These are phyloP conservation scores for Cynocephalus volans DNA, from an alignment of 2,113 vertebrate species.

Conservation along the genomic window DNA sequence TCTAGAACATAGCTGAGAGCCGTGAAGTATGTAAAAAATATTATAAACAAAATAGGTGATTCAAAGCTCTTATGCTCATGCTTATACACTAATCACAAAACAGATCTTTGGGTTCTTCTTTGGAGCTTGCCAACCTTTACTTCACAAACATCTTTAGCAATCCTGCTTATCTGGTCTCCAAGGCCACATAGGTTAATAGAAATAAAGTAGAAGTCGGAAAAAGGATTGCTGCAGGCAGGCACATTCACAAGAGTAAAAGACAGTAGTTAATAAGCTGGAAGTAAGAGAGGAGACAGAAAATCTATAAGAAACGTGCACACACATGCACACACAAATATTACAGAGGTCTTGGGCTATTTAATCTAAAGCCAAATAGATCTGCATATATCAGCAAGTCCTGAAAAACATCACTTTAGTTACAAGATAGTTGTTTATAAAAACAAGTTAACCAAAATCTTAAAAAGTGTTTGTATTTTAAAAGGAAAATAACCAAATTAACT, in stretches of 20 bases:
- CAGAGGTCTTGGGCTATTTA: not conserved
- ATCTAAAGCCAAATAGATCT: not conserved
- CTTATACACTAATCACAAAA: not conserved
- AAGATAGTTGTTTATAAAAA: not conserved
- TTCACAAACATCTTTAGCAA: not conserved
- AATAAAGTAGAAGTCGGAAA: not conserved
- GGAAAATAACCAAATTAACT: not conserved
- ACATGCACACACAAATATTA: not conserved
- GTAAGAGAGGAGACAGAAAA: not conserved
- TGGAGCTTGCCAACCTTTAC: not conserved
- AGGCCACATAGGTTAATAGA: not conserved
- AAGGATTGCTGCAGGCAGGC: not conserved
- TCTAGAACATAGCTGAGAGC: not conserved
- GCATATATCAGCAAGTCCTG: not conserved
- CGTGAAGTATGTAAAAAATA: not conserved
- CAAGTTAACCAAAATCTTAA: not conserved
- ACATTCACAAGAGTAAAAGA: not conserved
- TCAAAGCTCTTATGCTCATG: not conserved
- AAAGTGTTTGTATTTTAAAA: conserved; percentile 14
- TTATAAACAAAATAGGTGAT: not conserved
- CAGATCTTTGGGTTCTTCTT: not conserved
- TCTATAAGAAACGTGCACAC: not conserved
- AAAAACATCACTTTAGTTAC: not conserved
- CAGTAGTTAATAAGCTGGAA: not conserved
- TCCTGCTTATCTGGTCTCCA: not conserved